A percentile compares a stretch with the other conserved stretches of the same genome.
Evolutionary conservation across 2,797 vertebrate species (phyloP).

Genomic region (Coluber constrictor): DNA sequence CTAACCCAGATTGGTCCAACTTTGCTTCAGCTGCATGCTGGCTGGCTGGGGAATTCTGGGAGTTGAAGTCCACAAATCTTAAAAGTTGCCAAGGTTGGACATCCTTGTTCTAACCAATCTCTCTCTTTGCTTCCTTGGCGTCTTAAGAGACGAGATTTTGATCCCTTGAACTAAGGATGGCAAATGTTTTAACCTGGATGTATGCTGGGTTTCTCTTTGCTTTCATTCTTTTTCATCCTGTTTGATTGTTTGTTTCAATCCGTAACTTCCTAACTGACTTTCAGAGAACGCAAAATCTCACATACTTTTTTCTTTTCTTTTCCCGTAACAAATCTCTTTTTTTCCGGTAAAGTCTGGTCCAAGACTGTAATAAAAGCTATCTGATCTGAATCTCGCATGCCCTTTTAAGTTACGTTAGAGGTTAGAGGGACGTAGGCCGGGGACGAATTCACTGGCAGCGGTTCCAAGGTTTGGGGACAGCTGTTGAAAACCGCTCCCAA

Average conservation of each 20-base stretch:
- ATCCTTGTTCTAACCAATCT: background rate
- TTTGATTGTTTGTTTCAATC: background rate
- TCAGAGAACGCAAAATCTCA: background rate
- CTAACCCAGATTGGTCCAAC: background rate
- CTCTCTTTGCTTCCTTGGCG: constrained; percentile 16
- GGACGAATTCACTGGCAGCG: background rate
- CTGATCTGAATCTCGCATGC: background rate
- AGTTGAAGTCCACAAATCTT: background rate
- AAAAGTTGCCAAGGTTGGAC: background rate
- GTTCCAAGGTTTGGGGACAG: background rate
- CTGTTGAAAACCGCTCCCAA: background rate
- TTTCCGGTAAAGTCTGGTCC: too few species aligned
- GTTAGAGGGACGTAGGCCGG: background rate
- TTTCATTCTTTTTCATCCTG: background rate
- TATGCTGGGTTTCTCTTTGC: background rate
- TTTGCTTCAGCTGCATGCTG: too few species aligned
- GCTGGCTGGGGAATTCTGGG: background rate
- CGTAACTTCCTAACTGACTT: background rate
- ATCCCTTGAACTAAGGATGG: background rate
- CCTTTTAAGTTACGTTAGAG: background rate
- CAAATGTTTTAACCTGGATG: background rate
- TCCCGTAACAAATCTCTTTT: background rate
- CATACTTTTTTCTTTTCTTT: background rate
- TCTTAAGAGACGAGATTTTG: background rate
- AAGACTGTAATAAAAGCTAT: background rate